Conservation (phyloP, 2,888 invertebrate genomes). For the Plebejus melissa region DNA sequence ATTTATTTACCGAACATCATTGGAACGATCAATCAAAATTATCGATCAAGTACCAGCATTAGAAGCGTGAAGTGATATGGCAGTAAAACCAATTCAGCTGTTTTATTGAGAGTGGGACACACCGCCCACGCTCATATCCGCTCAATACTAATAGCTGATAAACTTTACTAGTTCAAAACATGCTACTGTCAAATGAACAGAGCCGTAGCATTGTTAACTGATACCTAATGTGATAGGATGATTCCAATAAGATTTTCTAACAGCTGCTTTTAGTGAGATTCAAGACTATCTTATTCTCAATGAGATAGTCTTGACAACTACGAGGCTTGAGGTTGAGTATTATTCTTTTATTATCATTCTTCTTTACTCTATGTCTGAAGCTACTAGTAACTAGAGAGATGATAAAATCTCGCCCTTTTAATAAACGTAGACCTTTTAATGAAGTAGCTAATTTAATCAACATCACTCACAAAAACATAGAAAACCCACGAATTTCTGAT, state of each 20-base stretch:
- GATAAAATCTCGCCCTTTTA: neutral
- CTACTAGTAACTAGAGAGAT: neutral
- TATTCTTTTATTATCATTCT: neutral
- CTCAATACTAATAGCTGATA: slow-evolving; percentile 24
- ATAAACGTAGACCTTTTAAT: neutral
- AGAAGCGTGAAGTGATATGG: slow-evolving; percentile 41
- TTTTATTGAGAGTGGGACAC: slow-evolving; percentile 38
- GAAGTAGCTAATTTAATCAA: slow-evolving; percentile 15
- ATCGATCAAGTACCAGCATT: slow-evolving; percentile 57
- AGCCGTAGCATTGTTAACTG: neutral
- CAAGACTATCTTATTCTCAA: neutral
- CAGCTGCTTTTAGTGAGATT: neutral
- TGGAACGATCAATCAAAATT: slow-evolving; percentile 70
- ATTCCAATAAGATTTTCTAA: neutral
- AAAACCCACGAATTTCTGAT: slow-evolving; percentile 14
- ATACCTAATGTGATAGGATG: neutral
- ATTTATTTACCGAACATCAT: slow-evolving; percentile 31
- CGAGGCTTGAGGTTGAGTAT: neutral
- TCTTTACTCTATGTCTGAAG: neutral
- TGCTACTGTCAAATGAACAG: slow-evolving; percentile 15
- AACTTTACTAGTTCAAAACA: slow-evolving; percentile 17
- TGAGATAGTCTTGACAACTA: neutral
- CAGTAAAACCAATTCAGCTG: slow-evolving; percentile 45
- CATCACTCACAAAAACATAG: slow-evolving; percentile 19
- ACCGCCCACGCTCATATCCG: slow-evolving; percentile 37